Conservation (phyloP, 1,140 invertebrate species). For the Chironomus striatipennis region DNA sequence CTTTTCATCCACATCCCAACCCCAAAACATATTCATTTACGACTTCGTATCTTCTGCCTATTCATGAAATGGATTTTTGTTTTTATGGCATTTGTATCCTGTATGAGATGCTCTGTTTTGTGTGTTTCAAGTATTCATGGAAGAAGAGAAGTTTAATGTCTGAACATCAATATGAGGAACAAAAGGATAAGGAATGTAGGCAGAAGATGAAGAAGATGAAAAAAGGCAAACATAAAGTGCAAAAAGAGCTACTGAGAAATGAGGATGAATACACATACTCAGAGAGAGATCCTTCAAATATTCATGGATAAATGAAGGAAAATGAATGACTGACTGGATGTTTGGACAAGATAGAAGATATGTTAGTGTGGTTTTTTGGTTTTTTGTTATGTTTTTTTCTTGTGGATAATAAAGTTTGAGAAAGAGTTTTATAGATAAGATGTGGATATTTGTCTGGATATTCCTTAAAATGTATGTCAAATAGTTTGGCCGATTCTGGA, state of each 20-base stretch:
- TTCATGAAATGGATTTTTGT: background rate
- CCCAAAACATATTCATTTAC: too few relatives aligned
- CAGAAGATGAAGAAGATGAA: too few relatives aligned
- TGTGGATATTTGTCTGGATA: too few relatives aligned
- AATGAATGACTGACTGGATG: background rate
- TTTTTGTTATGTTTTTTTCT: background rate
- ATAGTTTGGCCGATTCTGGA: too few relatives aligned
- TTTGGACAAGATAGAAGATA: too few relatives aligned
- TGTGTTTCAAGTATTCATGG: background rate
- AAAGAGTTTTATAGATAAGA: too few relatives aligned
- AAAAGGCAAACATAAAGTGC: background rate
- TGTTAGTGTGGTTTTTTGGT: background rate
- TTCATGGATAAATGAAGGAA: background rate
- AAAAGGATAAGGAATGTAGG: too few relatives aligned
- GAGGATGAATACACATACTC: background rate
- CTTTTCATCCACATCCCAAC: conserved; percentile 1
- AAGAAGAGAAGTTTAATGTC: background rate
- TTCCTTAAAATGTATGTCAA: too few relatives aligned
- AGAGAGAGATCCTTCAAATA: background rate
- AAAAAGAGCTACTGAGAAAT: background rate
- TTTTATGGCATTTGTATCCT: background rate
- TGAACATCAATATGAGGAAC: background rate
- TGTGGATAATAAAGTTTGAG: too few relatives aligned
- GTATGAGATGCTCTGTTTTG: too few relatives aligned
- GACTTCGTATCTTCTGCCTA: background rate